Evolutionary conservation across 2,113 vertebrate genomes (phyloP).

Genomic region (Serinus canaria): DNA sequence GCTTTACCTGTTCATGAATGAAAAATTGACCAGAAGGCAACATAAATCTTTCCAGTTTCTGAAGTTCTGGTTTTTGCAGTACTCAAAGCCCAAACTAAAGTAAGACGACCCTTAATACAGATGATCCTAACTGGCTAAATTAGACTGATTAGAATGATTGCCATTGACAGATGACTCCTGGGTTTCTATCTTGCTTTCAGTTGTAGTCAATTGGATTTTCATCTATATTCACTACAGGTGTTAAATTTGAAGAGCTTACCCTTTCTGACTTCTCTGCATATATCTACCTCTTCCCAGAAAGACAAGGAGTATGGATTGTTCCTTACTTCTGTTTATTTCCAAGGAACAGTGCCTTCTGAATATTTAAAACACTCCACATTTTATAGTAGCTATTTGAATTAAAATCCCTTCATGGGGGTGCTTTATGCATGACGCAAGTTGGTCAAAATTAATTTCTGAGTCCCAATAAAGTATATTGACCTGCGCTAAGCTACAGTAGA

Average conservation of each 20-base stretch:
- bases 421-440: neutral
- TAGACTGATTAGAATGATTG: neutral
- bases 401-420: neutral
- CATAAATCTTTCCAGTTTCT: neutral
- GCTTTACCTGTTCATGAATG: neutral
- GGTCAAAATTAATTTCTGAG: neutral
- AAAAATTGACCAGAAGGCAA: neutral
- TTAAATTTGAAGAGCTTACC: neutral
- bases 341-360: neutral
- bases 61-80: neutral
- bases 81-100: neutral
- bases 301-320: neutral
- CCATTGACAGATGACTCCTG: neutral
- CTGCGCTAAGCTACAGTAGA: neutral
- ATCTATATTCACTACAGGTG: neutral
- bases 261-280: neutral
- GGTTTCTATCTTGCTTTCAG: neutral
- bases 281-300: neutral
- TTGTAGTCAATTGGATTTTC: neutral
- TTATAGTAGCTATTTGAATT: neutral
- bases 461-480: neutral
- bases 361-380: neutral
- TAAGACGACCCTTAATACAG: neutral
- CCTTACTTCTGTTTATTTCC: neutral
- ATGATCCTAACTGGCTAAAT: neutral